Percentiles rank a stretch among this genome's conserved stretches.
phyloP scores from a whole-genome alignment of 37 sponge, comb jelly and placozoan genomes.

The Haliclona indistincta region DNA sequence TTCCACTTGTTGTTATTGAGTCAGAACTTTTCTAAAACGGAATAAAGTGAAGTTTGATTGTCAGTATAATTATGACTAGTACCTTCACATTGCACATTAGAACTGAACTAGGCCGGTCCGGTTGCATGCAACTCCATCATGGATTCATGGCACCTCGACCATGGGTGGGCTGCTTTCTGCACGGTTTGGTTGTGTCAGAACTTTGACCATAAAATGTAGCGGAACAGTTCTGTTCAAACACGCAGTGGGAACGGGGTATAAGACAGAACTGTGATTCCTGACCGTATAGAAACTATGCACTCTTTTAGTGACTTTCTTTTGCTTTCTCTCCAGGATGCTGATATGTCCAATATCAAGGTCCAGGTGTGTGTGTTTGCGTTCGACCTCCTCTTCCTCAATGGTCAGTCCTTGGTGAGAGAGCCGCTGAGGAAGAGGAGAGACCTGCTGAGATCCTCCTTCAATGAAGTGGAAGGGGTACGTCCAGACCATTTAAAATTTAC shows the following conservation, averaged over 20 bases:
- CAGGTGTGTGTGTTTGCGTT: conserved; percentile 98
- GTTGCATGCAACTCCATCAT: too few species aligned
- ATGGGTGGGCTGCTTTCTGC: too few species aligned
- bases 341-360: conserved; percentile 81
- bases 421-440: conserved; percentile 79
- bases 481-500: background rate
- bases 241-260: background rate
- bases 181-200: too few species aligned
- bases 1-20: too few species aligned
- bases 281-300: background rate
- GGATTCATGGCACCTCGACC: too few species aligned
- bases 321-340: conserved; percentile 68
- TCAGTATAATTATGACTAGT: too few species aligned
- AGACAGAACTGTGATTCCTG: too few species aligned
- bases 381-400: conserved; percentile 95
- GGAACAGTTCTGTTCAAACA: background rate
- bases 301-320: background rate
- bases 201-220: background rate
- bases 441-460: conserved; percentile 82
- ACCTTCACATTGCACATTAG: too few species aligned
- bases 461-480: conserved; percentile 86
- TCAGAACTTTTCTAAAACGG: too few species aligned
- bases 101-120: too few species aligned
- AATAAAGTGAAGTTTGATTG: too few species aligned
- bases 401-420: conserved; percentile 86